Conservation (phyloP, 2,113 vertebrate species). For the Entomyzon cyanotis region DNA sequence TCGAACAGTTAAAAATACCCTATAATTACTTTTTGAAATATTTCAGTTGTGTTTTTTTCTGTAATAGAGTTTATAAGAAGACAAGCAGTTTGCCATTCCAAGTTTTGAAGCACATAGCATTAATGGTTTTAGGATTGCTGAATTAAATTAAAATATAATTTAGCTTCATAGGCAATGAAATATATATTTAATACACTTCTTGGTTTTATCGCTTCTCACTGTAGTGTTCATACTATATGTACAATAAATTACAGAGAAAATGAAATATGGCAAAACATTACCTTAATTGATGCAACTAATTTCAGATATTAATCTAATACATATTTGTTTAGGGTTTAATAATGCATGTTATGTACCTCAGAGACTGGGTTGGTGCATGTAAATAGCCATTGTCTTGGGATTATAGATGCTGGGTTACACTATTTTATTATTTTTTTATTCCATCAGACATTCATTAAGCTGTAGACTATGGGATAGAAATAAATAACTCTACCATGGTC, state of each 20-base stretch:
- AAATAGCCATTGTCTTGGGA: background rate
- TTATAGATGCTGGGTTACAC: background rate
- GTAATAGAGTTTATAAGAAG: background rate
- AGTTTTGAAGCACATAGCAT: background rate
- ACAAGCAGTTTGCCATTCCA: background rate
- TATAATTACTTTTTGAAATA: background rate
- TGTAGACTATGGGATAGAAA: background rate
- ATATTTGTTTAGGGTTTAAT: slow-evolving; percentile 14
- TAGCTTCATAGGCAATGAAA: background rate
- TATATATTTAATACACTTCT: background rate
- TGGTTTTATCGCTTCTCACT: background rate
- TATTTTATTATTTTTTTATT: background rate
- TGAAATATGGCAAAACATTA: slow-evolving; percentile 1
- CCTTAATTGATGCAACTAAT: background rate
- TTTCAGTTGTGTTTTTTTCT: background rate
- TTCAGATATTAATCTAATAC: background rate
- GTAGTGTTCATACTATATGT: background rate
- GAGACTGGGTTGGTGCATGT: background rate
- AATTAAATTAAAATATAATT: background rate
- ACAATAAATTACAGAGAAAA: background rate
- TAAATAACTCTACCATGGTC: background rate
- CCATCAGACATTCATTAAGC: background rate
- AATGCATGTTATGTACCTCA: background rate
- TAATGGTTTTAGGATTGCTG: background rate
- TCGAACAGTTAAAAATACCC: background rate